These are phyloP conservation scores for Anoura caudifer DNA, from an alignment of 2,113 vertebrate genomes.

Conservation along the genomic window DNA sequence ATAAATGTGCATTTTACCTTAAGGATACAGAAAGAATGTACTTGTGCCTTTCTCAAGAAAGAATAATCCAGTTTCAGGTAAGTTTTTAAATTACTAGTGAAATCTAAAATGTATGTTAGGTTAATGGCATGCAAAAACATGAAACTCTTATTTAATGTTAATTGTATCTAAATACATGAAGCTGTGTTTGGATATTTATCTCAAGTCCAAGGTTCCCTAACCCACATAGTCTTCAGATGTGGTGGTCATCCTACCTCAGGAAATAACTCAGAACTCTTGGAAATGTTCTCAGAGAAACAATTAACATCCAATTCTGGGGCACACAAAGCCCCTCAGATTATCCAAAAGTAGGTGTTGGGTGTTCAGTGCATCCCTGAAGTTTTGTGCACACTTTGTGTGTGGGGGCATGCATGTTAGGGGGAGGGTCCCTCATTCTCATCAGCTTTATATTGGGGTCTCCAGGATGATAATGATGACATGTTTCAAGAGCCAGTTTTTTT, in stretches of 20 bases:
- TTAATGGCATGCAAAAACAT: neutral
- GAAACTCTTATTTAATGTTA: neutral
- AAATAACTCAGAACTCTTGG: neutral
- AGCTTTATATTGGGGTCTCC: neutral
- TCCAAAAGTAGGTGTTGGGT: neutral
- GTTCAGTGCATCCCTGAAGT: neutral
- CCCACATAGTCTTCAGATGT: neutral
- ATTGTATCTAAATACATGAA: neutral
- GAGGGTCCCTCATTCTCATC: neutral
- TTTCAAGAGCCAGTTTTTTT: neutral
- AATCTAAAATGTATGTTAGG: neutral
- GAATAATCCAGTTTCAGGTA: constrained; percentile 99
- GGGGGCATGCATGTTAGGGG: neutral
- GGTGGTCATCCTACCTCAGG: neutral
- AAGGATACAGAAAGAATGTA: constrained; percentile 99
- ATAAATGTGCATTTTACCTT: constrained; percentile 99
- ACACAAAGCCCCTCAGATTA: neutral
- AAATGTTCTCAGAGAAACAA: neutral
- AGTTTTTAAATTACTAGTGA: constrained; percentile 67
- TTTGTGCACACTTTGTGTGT: neutral
- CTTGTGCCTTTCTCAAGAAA: constrained; percentile 99
- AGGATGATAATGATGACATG: neutral
- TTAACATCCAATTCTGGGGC: neutral
- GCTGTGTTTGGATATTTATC: neutral
- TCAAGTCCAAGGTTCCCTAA: neutral